Base-by-base conservation (phyloP, 2,113 vertebrate species). In the Marcusenius ussheri region DNA sequence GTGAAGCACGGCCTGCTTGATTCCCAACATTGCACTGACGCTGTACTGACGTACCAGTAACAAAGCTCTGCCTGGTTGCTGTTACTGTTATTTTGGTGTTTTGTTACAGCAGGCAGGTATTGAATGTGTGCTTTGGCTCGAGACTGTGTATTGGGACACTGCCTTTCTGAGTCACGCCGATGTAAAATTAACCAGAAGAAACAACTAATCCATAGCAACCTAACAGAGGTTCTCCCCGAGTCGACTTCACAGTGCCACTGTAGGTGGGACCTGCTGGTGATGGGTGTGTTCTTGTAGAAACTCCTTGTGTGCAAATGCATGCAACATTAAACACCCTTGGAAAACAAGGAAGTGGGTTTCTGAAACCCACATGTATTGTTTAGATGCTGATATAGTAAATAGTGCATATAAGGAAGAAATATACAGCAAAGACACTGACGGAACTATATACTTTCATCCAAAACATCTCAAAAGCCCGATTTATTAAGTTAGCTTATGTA, bases 181-280 rank as follows among this genome's bases (percentile, higher is more conserved):
- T n/a, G 39, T 90, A 74, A 90, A 89, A 83, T 89, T 87, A 83
- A 53, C 47, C 19, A 21, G 62, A 90, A 91, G 88, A 91, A 88
- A 88, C 24, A 39, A 49, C 58, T 89, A 8, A 11, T 90, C 89
- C 53, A 39, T 88, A 53, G 91, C 85, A 91, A 92, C 89, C 83
- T 39, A 77, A 91, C 90, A 83, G 31, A 51, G 50, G 31, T 35
- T 50, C 56, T 90, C 62, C 62, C 83, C 39, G 10, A 51, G 62
- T 84, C 66, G 24, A 89, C 86, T 93, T 85, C 45, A 51, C 27
- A 56, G 47, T 70, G 47, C 56, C 27, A 45, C 13, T 10, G 80
- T 91, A 88, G 50, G 62, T 87, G 93, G 92, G 91, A 88, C 93
- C 93, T 80, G 17, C 0, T 90, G 77, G 91, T 88, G 35, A 87